These are phyloP conservation scores for Limenitis camilla DNA, from an alignment of 2,888 invertebrate genomes.

Conservation along the genomic window DNA sequence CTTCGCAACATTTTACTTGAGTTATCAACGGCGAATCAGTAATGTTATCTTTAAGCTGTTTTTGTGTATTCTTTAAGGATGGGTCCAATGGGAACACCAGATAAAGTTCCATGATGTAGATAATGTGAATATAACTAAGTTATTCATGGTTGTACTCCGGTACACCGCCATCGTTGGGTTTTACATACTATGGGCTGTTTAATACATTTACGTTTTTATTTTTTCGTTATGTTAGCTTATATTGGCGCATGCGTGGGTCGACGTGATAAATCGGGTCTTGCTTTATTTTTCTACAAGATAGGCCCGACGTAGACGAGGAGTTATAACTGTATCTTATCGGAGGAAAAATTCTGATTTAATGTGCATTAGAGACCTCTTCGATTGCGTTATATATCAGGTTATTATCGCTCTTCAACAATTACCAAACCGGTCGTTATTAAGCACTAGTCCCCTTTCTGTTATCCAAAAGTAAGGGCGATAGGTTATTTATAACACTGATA, in stretches of 20 bases:
- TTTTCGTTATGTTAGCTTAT: conserved; percentile 59
- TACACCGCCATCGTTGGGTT: conserved; percentile 69
- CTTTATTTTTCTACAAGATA: conserved; percentile 58
- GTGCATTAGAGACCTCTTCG: conserved; percentile 37
- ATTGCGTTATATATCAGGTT: conserved; percentile 31
- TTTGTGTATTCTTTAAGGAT: conserved; percentile 41
- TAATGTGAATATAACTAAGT: conserved; percentile 74
- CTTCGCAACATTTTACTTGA: not conserved
- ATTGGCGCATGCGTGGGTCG: conserved; percentile 65
- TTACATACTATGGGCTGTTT: conserved; percentile 63
- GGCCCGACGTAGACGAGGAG: conserved; percentile 51
- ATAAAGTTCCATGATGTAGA: conserved; percentile 72
- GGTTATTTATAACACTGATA: conserved; percentile 17
- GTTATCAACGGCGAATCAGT: conserved; percentile 40
- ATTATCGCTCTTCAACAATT: conserved; percentile 16
- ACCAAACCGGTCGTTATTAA: conserved; percentile 29
- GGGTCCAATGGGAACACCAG: conserved; percentile 58
- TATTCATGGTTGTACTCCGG: conserved; percentile 61
- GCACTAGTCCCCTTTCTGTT: conserved; percentile 11
- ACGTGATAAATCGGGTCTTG: conserved; percentile 67
- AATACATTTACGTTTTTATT: conserved; percentile 46
- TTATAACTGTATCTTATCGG: conserved; percentile 52
- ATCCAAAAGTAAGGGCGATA: conserved; percentile 19
- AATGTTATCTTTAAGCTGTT: conserved; percentile 37
- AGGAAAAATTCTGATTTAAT: conserved; percentile 43